Conservation (phyloP, 2,888 invertebrate species). For the Torymus texanus region DNA sequence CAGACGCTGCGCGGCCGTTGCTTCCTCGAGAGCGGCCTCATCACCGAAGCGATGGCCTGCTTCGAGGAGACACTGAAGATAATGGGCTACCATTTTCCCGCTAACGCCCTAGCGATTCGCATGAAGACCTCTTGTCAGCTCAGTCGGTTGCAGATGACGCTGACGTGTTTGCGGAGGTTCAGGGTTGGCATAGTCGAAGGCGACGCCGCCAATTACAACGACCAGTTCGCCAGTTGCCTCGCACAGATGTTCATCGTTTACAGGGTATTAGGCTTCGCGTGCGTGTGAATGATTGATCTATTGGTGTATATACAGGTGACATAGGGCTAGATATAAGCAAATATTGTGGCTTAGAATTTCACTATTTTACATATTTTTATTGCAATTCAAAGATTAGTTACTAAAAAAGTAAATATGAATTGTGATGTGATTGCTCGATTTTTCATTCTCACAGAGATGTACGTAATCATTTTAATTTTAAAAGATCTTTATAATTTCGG, state of each 20-base stretch:
- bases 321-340: no score
- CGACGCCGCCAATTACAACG: conserved; percentile 73
- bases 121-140: conserved; percentile 64
- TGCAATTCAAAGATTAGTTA: no score
- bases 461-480: no score
- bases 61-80: conserved; percentile 72
- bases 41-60: conserved; percentile 71
- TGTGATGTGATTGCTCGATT: no score
- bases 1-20: conserved; percentile 74
- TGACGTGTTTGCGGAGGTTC: conserved; percentile 65
- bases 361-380: no score
- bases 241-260: conserved; percentile 73
- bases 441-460: no score
- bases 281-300: no score
- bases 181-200: conserved; percentile 66
- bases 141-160: conserved; percentile 68
- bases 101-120: conserved; percentile 61
- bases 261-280: conserved; percentile 64
- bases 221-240: conserved; percentile 75
- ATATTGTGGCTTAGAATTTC: no score
- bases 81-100: conserved; percentile 75
- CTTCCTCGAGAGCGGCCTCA: conserved; percentile 72
- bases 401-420: no score
- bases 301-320: no score
- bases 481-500: no score